Percentiles rank a stretch among this genome's conserved stretches.
Evolutionary conservation across 2,113 vertebrate genomes (phyloP).

Genomic region (Callorhinus ursinus): DNA sequence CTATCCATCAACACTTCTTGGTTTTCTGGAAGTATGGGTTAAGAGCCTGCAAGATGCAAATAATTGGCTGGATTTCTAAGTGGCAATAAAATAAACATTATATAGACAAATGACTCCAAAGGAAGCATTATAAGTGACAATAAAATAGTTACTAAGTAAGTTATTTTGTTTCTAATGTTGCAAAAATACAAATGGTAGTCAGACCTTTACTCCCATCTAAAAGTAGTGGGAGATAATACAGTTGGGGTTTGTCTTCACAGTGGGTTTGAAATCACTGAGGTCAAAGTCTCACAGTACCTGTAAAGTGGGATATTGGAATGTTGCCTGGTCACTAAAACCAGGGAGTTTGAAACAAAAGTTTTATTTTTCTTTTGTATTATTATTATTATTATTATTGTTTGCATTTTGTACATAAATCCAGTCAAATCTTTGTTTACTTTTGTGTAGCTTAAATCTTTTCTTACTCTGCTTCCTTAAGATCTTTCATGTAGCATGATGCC

Average conservation of each 20-base stretch:
- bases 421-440: neutral
- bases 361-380: neutral
- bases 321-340: neutral
- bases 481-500: neutral
- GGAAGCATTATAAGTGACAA: neutral
- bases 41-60: neutral
- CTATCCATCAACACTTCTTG: neutral
- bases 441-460: neutral
- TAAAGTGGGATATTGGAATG: neutral
- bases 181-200: neutral
- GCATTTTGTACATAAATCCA: neutral
- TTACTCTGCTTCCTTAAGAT: slow-evolving; percentile 18
- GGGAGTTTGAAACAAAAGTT: neutral
- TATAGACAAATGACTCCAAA: neutral
- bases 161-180: neutral
- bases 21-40: neutral
- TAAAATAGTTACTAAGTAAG: neutral
- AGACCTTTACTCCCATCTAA: neutral
- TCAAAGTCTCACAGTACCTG: neutral
- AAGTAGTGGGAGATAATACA: neutral
- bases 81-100: neutral
- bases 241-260: neutral
- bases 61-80: neutral
- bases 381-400: neutral
- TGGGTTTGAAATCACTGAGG: neutral